Evolutionary conservation across 2,888 invertebrate genomes (phyloP).

Genomic region (Amphipoea oculea): DNA sequence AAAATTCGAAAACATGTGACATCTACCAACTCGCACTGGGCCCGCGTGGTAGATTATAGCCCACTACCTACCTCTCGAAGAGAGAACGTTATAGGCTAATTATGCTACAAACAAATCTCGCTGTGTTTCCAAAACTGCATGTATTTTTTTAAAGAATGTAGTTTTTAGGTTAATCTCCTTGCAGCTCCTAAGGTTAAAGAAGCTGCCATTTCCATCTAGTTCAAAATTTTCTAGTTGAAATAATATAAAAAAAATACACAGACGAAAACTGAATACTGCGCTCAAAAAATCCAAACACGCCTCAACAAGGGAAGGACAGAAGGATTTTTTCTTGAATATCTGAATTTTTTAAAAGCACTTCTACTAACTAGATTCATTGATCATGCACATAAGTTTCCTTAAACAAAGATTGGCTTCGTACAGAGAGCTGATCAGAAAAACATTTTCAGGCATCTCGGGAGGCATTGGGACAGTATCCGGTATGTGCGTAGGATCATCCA

Average conservation of each 20-base stretch:
- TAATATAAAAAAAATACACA: too few species aligned
- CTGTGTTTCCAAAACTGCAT: neutral
- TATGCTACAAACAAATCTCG: too few species aligned
- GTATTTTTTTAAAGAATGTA: neutral
- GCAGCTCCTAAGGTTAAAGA: neutral
- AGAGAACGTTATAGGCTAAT: too few species aligned
- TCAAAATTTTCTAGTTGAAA: neutral
- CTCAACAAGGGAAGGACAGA: neutral
- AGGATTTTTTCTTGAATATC: too few species aligned
- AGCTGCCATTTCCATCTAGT: neutral
- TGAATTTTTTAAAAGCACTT: neutral
- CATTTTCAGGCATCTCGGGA: constrained; percentile 89
- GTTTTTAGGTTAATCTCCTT: neutral
- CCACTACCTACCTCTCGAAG: too few species aligned
- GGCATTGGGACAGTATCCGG: constrained; percentile 78
- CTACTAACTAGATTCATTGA: constrained; percentile 78
- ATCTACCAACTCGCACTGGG: too few species aligned
- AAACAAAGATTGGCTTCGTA: constrained; percentile 88
- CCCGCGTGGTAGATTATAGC: too few species aligned
- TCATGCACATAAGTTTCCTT: constrained; percentile 81
- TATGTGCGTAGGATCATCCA: constrained; percentile 80
- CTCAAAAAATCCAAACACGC: neutral
- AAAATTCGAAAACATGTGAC: too few species aligned
- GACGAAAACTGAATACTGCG: neutral
- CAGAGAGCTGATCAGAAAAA: constrained; percentile 91